These are phyloP conservation scores for Eupithecia centaureata DNA, from an alignment of 2,888 invertebrate species.

Conservation along the genomic window DNA sequence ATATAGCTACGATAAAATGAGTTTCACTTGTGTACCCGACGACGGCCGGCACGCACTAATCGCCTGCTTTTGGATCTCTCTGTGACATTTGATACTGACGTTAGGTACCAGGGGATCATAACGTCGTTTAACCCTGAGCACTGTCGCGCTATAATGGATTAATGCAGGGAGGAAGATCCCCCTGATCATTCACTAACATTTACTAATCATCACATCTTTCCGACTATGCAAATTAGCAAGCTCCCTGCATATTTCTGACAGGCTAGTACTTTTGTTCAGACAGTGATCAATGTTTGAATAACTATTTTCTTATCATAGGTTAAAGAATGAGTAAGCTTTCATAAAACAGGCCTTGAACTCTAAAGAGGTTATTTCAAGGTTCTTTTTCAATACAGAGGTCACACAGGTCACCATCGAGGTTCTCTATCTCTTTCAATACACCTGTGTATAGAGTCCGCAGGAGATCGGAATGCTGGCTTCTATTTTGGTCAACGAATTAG, in stretches of 20 bases:
- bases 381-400: too few relatives aligned
- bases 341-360: too few relatives aligned
- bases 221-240: conserved; percentile 24
- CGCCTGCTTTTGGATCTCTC: conserved; percentile 63
- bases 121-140: conserved; percentile 76
- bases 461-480: too few relatives aligned
- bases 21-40: conserved; percentile 35
- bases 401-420: too few relatives aligned
- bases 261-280: too few relatives aligned
- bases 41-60: conserved; percentile 55
- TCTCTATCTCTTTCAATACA: too few relatives aligned
- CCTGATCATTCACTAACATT: conserved; percentile 20
- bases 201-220: conserved; percentile 20
- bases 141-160: conserved; percentile 69
- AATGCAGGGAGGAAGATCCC: conserved; percentile 46
- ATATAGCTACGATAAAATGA: neutral
- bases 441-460: too few relatives aligned
- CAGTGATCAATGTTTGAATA: too few relatives aligned
- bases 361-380: too few relatives aligned
- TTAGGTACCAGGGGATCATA: conserved; percentile 63
- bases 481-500: too few relatives aligned
- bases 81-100: conserved; percentile 76
- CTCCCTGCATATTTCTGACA: neutral
- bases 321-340: too few relatives aligned
- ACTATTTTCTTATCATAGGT: too few relatives aligned